Evolutionary conservation across 2,888 invertebrate genomes (phyloP), one percentile per base, ranked within the genome.

Genomic region (Anoncus sp.): DNA sequence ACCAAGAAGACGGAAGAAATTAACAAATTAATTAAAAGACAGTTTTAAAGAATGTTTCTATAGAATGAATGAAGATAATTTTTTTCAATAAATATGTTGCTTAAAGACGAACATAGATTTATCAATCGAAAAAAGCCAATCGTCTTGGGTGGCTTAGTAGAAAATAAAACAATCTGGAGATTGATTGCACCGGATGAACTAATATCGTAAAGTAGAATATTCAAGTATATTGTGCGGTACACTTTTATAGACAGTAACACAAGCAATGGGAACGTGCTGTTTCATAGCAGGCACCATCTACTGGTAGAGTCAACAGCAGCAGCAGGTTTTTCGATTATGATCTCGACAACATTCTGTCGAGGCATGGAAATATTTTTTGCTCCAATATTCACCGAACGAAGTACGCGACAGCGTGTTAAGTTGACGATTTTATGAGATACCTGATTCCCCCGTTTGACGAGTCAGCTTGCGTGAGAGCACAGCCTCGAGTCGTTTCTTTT

Each of bases 261-360:
- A 40, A 40, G 10, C 40, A 40, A n/a, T 14, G 12, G 40, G n/a
- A 40, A 40, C 40, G 3, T 3, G 40, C 5, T 40, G n/a, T 40
- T 12, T n/a, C 12, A 40, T 40, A 40, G 40, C 40, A 40, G n/a
- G 12, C 10, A 6, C 40, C 12, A 40, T 40, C 40, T 3, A 9
- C 40, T 31, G 40, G 40, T 40, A 12, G 40, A 7, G 12, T 7
- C 40, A 40, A 7, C n/a, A 40, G 40, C 7, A 40, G 40, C 40
- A 40, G 40, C 40, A 40, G 12, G 40, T 40, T 40, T 40, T 40
- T 40, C 40, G 12, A 40, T 40, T 40, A 40, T 40, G 7, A 40
- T 40, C 40, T 40, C 40, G 40, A 40, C 40, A 40, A 40, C 40
- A 40, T 40, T 40, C 40, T 40, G 40, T 14, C 40, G 40, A 40